Evolutionary conservation across 30 jellyfish, hydroid and myxozoan genomes (phyloP).

Genomic region (Cassiopea andromeda): DNA sequence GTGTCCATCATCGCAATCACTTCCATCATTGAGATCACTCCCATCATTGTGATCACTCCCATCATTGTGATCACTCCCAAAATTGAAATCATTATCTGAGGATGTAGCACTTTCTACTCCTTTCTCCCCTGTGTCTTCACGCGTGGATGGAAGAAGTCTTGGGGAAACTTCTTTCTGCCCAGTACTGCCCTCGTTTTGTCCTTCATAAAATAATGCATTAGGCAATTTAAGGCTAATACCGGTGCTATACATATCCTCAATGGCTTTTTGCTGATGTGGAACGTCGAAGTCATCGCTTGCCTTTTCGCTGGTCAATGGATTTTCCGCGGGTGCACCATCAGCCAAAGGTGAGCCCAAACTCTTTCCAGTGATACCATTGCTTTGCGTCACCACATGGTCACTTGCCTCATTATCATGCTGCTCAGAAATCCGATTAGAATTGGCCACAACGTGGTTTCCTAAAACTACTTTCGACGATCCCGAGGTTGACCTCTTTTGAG

Average conservation of each 20-base stretch:
- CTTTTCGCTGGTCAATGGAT: not conserved
- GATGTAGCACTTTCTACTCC: not conserved
- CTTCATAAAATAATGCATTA: slow-evolving; percentile 6
- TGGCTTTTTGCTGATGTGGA: not conserved
- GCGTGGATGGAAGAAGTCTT: not conserved
- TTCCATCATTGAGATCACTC: not conserved
- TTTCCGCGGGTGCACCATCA: not conserved
- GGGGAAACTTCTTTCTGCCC: not conserved
- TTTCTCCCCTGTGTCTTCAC: not conserved
- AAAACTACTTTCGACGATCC: not conserved
- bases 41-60: not conserved
- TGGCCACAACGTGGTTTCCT: not conserved
- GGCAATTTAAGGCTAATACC: not conserved
- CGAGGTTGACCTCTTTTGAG: not conserved
- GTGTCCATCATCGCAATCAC: not conserved
- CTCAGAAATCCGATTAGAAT: slow-evolving; percentile 8
- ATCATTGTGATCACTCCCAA: not conserved
- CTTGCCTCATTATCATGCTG: not conserved
- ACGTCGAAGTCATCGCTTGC: not conserved
- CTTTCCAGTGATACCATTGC: not conserved
- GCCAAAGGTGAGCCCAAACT: not conserved
- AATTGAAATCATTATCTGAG: not conserved
- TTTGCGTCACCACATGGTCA: not conserved
- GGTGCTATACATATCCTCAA: not conserved
- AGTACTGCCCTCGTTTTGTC: not conserved